Evolutionary conservation across 2,888 invertebrate genomes (phyloP).

Genomic region (Fabriciana adippe): DNA sequence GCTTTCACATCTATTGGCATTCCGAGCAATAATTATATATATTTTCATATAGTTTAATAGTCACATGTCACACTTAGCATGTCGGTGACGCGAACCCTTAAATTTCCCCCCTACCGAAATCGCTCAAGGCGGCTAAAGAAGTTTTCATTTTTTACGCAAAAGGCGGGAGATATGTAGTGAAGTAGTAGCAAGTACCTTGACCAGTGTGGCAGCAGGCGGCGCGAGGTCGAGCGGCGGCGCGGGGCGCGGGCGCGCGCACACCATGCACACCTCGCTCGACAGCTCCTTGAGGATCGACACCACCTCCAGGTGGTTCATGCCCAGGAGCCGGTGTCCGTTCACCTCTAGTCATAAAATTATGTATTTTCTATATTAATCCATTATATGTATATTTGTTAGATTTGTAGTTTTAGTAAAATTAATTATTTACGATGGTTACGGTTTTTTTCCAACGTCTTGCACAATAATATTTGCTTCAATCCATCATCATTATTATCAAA

Average conservation of each 20-base stretch:
- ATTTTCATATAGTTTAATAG: too few relatives aligned
- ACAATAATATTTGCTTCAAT: too few relatives aligned
- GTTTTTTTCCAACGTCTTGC: too few relatives aligned
- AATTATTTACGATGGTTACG: background rate
- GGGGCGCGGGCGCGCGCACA: constrained; percentile 87
- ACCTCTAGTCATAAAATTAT: constrained; percentile 82
- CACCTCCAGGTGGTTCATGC: constrained; percentile 97
- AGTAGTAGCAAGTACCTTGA: constrained; percentile 59
- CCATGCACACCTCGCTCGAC: constrained; percentile 94
- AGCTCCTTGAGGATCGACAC: constrained; percentile 96
- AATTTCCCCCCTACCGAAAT: too few relatives aligned
- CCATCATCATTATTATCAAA: too few relatives aligned
- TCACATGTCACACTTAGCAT: too few relatives aligned
- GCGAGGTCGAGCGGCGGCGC: constrained; percentile 70
- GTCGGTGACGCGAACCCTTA: too few relatives aligned
- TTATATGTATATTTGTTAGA: background rate
- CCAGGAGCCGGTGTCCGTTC: constrained; percentile 93
- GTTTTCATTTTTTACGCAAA: background rate
- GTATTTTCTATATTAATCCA: background rate
- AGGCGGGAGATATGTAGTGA: constrained; percentile 55
- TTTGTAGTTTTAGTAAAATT: background rate
- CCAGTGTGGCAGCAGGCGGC: constrained; percentile 65
- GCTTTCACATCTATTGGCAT: too few relatives aligned
- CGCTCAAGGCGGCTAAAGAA: too few relatives aligned
- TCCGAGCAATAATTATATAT: too few relatives aligned